Evolutionary conservation across 2,888 invertebrate genomes (phyloP), one percentile per base, ranked within the genome.

Genomic region (Synanthedon myopaeformis): DNA sequence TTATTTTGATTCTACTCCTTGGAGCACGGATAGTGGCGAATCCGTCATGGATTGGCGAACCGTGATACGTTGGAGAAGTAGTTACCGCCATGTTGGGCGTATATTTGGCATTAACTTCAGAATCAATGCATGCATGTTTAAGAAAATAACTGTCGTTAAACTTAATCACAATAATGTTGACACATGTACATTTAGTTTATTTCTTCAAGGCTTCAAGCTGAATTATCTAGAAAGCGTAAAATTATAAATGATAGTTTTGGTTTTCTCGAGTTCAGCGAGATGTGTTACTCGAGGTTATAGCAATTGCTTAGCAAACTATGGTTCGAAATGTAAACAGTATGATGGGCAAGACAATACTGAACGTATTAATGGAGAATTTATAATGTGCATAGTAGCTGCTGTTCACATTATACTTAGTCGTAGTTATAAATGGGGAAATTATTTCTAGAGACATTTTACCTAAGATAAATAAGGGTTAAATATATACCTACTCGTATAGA

Each of bases 21-120:
- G 87, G 91, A 12, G 92, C 89, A 56, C 94, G 89, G 63, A 96
- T 94, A n/a, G 95, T 96, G 53, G 95, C 95, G 80, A 94, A 96
- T 54, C 95, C 95, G 79, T 96, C 95, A 78, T 94, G 92, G 53
- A 95, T 91, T 56, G 92, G 91, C 53, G 90, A 81, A 54, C 84
- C 84, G 67, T 85, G 82, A 68, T 79, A 86, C 52, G 79, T 79
- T 53, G 79, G 70, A 41, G 87, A 82, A 54, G 85, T 84, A 14
- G 86, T 85, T 54, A 85, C 83, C 53, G 87, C 86, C 86, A 82
- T 81, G 49, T 70, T 69, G 17, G 11, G 45, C 45, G n/a, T 13
- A 10, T 45, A 45, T 13, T 45, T 45, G 0, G 45, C 12, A 45
- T 35, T 14, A 45, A 10, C 45, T 45, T 45, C 45, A 35, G 35